Percentiles rank a stretch among this genome's conserved stretches.
These are phyloP conservation scores for Cepaea hortensis DNA, from an alignment of 2,888 invertebrate genomes.

Conservation along the genomic window DNA sequence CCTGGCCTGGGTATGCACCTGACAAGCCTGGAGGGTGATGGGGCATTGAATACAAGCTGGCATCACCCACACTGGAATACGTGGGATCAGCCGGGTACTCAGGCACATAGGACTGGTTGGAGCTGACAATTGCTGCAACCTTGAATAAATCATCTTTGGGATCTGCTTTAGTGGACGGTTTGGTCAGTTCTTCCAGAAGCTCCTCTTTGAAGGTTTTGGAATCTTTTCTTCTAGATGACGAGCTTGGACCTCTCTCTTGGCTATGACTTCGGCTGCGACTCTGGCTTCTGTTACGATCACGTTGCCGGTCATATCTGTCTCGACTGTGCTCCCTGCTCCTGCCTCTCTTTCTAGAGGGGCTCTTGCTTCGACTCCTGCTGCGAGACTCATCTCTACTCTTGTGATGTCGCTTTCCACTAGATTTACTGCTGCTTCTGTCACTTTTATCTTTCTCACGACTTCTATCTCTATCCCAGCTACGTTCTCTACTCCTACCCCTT, in stretches of 20 bases:
- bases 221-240: slow-evolving; percentile 32
- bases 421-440: slow-evolving; percentile 37
- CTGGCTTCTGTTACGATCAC: slow-evolving; percentile 46
- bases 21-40: slow-evolving; percentile 13
- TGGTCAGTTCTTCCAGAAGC: slow-evolving; percentile 38
- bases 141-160: slow-evolving; percentile 39
- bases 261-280: slow-evolving; percentile 49
- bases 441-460: slow-evolving; percentile 49
- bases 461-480: slow-evolving; percentile 48
- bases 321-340: neutral
- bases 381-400: slow-evolving; percentile 46
- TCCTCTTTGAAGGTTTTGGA: slow-evolving; percentile 39
- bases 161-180: slow-evolving; percentile 23
- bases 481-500: slow-evolving; percentile 50
- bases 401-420: slow-evolving; percentile 45
- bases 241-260: slow-evolving; percentile 34
- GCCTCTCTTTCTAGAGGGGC: neutral
- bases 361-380: slow-evolving; percentile 41
- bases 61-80: slow-evolving; percentile 2
- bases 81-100: slow-evolving; percentile 21
- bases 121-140: slow-evolving; percentile 13
- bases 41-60: slow-evolving; percentile 4
- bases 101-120: neutral
- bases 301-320: slow-evolving; percentile 26
- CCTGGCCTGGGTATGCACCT: slow-evolving; percentile 7